Evolutionary conservation across 2,888 invertebrate genomes (phyloP).

Genomic region (Athripsodes cinereus): DNA sequence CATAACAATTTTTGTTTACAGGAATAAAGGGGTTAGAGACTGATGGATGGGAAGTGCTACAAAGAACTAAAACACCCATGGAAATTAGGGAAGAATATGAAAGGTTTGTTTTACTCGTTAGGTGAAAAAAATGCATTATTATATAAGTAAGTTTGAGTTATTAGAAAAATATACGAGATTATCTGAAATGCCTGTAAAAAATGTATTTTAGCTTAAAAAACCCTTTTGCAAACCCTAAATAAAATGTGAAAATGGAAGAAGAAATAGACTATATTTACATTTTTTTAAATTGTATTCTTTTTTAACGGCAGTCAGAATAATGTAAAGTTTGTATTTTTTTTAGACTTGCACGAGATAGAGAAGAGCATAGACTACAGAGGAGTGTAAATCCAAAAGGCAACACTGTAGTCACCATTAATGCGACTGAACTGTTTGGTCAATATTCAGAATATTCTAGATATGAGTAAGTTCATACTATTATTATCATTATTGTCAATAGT

Average conservation of each 20-base stretch:
- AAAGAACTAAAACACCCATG: constrained; percentile 84
- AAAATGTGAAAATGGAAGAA: too few species aligned
- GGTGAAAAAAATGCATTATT: too few species aligned
- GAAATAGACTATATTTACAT: too few species aligned
- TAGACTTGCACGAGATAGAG: constrained; percentile 69
- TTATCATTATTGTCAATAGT: too few species aligned
- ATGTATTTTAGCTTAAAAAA: too few species aligned
- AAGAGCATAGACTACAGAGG: constrained; percentile 81
- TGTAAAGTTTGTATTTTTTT: not conserved
- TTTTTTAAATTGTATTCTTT: not conserved
- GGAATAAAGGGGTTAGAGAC: constrained; percentile 90
- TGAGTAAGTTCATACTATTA: constrained; percentile 6
- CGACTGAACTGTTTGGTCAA: constrained; percentile 84
- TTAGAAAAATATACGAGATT: too few species aligned
- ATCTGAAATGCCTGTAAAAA: too few species aligned
- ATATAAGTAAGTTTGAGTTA: too few species aligned
- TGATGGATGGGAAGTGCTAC: constrained; percentile 93
- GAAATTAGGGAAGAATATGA: constrained; percentile 98
- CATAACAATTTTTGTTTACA: constrained; percentile 37
- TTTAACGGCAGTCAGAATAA: not conserved
- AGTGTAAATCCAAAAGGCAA: constrained; percentile 89
- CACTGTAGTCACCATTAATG: constrained; percentile 82
- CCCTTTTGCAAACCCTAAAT: too few species aligned
- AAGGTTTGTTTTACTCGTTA: too few species aligned
- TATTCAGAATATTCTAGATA: constrained; percentile 45